Evolutionary conservation across 2,113 vertebrate species (phyloP), one percentile per base, ranked within the genome.

Genomic region (Otolemur garnettii): DNA sequence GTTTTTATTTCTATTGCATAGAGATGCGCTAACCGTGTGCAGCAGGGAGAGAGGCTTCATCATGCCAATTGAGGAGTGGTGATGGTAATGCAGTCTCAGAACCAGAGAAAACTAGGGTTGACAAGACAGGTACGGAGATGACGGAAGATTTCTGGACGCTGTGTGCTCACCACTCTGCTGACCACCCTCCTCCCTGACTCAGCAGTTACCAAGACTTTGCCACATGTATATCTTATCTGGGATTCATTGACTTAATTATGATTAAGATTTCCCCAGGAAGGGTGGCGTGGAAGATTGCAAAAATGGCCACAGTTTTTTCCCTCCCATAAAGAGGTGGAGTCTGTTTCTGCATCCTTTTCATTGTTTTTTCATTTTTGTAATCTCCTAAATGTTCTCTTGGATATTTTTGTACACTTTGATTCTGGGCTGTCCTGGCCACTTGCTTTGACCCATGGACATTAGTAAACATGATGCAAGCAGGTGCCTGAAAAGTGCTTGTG

Each of bases 71-170:
- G 10, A 0, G 18, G 42, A 28, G 57, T 50, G 38, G 72, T 12
- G 0, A 9, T 17, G 17, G 17, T 35, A 60, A 35, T 12, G 26
- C 12, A 26, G 59, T 19, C n/a, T 13, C 62, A 38, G 42, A 57
- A 18, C 80, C 45, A 33, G 35, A 68, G 86, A 35, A 69, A 45
- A 45, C 60, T 12, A 24, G n/a, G 33, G 42, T 60, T 28, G 42
- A 10, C 71, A 22, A 28, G 14, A 0, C 18, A 13, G 74, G 9
- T 5, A 1, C 22, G 26, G 22, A 19, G 79, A 11, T 1, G 1
- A 15, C 42, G 15, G 6, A 0, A 0, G 8, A 3, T 19, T 12
- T 7, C 35, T 13, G 1, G n/a, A 59, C 28, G 4, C 55, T 13
- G 7, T 30, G 21, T n/a, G 69, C 42, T 55, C 22, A 24, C 7